Base-by-base conservation (phyloP, 2,888 invertebrate species). In the Hirudinaria manillensis region DNA sequence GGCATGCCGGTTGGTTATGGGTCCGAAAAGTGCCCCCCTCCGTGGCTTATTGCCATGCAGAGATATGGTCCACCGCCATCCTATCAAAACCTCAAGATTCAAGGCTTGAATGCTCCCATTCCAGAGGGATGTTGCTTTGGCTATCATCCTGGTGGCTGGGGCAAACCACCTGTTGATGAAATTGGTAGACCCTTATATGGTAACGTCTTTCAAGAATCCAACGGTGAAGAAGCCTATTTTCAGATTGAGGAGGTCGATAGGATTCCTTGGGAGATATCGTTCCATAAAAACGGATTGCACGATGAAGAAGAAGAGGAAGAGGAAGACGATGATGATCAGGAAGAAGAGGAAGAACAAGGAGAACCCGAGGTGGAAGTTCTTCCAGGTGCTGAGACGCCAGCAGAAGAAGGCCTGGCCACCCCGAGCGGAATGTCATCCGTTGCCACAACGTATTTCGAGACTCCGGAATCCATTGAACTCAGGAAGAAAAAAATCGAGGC, bases 131-230 rank as follows among this genome's bases (percentile, higher is more conserved):
- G 97, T 83, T 92, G 95, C 0, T 99, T 99, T 86, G 99, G 99
- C 24, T 99, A 99, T 86, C 98, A 99, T 87, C 97, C 98, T 0
- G 99, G 85, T 56, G 98, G 98, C 36, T 99, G 98, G 98, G 98
- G 99, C 77, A 99, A 99, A 85, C 99, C 99, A 19, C 99, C 99
- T 0, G 99, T 99, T 0, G 99, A 99, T 86, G 98, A 98, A 86
- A 91, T 91, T 78, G 99, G 99, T 55, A 92, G 95, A 85, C 99
- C 99, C 0, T 87, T 99, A 0, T 99, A 99, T 84, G 99, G 99
- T 2, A 98, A 99, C 86, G 99, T 99, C 2, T 99, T 99, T 84
- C 98, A 98, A 6, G 91, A 83, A 24, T 72, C 74, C 29, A 70
- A 81, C 77, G 77, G 78, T 76, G 83, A 84, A 3, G 51, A 70